Percentiles rank a stretch among this genome's conserved stretches.
These are phyloP conservation scores for Toxostoma redivivum DNA, from an alignment of 2,113 vertebrate genomes.

Conservation along the genomic window DNA sequence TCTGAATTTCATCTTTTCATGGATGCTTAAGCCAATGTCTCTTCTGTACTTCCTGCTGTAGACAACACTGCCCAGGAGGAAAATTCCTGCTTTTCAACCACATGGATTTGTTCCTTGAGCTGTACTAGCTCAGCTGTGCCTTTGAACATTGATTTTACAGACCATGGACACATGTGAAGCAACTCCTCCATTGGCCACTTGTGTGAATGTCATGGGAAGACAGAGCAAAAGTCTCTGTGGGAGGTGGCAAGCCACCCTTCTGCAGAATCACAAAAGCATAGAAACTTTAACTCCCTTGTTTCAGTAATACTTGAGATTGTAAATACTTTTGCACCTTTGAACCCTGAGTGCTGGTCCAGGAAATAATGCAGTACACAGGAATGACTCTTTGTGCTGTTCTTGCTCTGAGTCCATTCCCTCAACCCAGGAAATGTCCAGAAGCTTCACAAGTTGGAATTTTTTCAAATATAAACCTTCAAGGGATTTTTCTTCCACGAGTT, in stretches of 20 bases:
- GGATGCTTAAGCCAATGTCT: not conserved
- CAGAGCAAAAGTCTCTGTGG: not conserved
- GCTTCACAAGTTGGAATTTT: not conserved
- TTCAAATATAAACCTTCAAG: not conserved
- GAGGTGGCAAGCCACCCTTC: not conserved
- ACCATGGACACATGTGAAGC: accelerated
- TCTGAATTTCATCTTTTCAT: not conserved
- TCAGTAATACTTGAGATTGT: not conserved
- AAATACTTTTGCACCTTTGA: not conserved
- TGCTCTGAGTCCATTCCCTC: not conserved
- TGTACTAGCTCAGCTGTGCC: not conserved
- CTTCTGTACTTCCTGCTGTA: not conserved
- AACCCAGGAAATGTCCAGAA: not conserved
- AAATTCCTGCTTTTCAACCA: not conserved
- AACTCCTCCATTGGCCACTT: not conserved
- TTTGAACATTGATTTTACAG: not conserved
- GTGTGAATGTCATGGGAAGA: not conserved
- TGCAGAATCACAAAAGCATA: not conserved
- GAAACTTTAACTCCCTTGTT: not conserved
- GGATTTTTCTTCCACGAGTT: not conserved
- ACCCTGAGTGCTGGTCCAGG: not conserved
- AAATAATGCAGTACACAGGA: not conserved
- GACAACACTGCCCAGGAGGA: not conserved
- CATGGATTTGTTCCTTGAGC: not conserved
- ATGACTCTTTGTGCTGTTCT: not conserved